Base-by-base conservation (phyloP, 2,113 vertebrate species). In the Lepisosteus osseus region DNA sequence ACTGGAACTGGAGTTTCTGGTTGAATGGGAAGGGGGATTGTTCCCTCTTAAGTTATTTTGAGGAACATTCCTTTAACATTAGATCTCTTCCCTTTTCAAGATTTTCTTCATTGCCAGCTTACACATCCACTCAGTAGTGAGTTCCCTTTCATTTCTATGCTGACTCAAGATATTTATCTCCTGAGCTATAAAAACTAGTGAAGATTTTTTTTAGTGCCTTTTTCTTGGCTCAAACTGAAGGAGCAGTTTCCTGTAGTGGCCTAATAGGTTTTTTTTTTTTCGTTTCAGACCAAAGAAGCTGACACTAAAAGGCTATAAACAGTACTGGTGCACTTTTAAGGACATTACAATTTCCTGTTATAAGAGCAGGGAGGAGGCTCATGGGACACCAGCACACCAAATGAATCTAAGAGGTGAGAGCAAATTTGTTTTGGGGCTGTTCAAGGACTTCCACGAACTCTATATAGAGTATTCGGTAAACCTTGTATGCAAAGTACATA, bases 241-340 rank as follows among this genome's bases (percentile, higher is more conserved):
- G 9, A 56, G 12, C 8, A 29, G 71, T 80, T 76, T 70, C 9
- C 65, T 51, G 67, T 47, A 65, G 64, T 75, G 64, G 55, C 72
- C 66, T 81, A 69, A 79, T 69, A 11, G 72, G 40, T 69, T 65
- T 61, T 7, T 70, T 17, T 17, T 59, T 44, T 55, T 74, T n/a
- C 74, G 15, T 82, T 77, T 74, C 75, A 93, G 97, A 88, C 97
- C 97, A 80, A 99, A 99, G 90, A 99, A 99, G 83, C 91, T 99
- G 84, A 99, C 97, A 0, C 88, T 99, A 72, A 99, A 99, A 86
- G 97, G 96, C 80, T 98, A 98, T 78, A 99, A 99, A 83, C 97
- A 95, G 17, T 99, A 97, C 62, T 99, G 97, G 97, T 99, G 97
- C 88, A 99, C 97, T 11, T 99, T 99, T 90, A 99, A 99, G 92